Evolutionary conservation across 2,888 invertebrate genomes (phyloP).

Genomic region (Eremobia ochroleuca): DNA sequence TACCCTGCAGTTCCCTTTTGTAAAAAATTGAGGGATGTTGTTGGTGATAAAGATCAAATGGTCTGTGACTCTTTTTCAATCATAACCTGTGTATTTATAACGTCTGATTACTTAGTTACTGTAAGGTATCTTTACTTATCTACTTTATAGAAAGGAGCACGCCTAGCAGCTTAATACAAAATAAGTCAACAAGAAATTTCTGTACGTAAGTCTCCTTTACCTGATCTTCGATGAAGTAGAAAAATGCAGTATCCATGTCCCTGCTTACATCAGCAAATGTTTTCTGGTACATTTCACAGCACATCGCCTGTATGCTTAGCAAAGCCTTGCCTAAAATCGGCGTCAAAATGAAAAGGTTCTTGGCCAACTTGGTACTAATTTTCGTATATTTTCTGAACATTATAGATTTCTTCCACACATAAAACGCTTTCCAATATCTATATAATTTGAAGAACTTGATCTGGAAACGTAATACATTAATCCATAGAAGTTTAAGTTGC

Average conservation of each 20-base stretch:
- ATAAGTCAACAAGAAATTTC: not conserved
- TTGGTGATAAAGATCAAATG: not conserved
- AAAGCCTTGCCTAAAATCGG: conserved; percentile 93
- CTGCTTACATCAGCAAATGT: conserved; percentile 92
- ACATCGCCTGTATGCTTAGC: conserved; percentile 93
- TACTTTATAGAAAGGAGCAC: not conserved
- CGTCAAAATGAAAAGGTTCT: conserved; percentile 94
- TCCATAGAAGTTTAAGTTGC: not conserved
- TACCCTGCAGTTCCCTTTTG: not conserved
- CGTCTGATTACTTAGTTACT: not conserved
- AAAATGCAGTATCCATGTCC: conserved; percentile 90
- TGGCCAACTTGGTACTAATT: conserved; percentile 91
- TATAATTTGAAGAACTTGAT: conserved; percentile 93
- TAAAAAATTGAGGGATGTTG: not conserved
- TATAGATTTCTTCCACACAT: conserved; percentile 95
- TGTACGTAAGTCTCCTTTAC: conserved; percentile 76
- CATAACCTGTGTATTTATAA: not conserved
- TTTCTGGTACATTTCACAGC: conserved; percentile 91
- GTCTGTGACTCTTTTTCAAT: not conserved
- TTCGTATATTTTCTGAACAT: conserved; percentile 92
- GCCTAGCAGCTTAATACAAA: not conserved
- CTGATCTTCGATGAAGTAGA: conserved; percentile 94
- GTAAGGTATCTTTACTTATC: not conserved
- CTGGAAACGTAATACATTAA: conserved; percentile 72
- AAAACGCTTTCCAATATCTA: conserved; percentile 95